Evolutionary conservation across 2,888 invertebrate genomes (phyloP).

Genomic region (Polia nebulosa): DNA sequence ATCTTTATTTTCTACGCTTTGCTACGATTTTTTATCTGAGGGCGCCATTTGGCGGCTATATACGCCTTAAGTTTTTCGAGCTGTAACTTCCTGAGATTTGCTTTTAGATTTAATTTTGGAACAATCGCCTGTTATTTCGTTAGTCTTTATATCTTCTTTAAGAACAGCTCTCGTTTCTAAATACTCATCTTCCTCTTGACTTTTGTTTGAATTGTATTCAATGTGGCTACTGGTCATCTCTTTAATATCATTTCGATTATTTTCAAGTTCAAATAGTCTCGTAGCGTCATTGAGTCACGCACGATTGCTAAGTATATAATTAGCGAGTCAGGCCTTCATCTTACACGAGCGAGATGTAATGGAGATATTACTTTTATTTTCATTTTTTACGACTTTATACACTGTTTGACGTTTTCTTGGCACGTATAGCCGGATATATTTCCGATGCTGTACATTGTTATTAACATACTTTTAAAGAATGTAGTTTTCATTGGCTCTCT

Average conservation of each 20-base stretch:
- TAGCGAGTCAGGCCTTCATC: not conserved
- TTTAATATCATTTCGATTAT: not conserved
- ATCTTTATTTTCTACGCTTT: no score
- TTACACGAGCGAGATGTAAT: not conserved
- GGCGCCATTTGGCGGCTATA: no score
- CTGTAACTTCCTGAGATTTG: not conserved
- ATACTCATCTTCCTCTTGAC: not conserved
- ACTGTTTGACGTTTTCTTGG: conserved; percentile 43
- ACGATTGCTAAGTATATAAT: conserved; percentile 11
- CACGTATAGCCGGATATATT: conserved; percentile 29
- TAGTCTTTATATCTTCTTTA: not conserved
- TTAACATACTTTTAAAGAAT: conserved; percentile 22
- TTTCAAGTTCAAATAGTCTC: conserved; percentile 19
- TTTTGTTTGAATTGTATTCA: not conserved
- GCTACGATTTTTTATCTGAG: no score
- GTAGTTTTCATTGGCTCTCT: conserved; percentile 43
- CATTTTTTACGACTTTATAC: not conserved
- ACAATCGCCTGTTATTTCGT: not conserved
- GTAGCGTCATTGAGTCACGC: conserved; percentile 13
- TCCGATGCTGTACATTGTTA: conserved; percentile 18
- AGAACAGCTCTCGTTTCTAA: not conserved
- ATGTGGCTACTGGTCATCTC: not conserved
- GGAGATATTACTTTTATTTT: conserved; percentile 14
- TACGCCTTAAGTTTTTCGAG: no score
- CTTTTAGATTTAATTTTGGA: not conserved